Conservation (phyloP, 2,888 invertebrate species). For the Apomyelois bistriatella region DNA sequence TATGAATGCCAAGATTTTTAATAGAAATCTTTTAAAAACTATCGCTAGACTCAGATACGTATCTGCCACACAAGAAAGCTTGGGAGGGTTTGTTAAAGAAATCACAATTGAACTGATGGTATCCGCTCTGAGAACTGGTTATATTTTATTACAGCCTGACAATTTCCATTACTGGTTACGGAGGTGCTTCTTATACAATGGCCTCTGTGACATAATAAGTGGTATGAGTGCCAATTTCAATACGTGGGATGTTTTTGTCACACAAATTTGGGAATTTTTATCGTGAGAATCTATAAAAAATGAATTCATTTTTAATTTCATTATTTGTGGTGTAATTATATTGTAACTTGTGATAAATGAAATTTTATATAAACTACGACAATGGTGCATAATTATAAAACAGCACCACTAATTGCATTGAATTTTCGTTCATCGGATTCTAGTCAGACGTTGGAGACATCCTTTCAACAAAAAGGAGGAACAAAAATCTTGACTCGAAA, state of each 20-base stretch:
- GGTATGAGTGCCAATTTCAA: conserved; percentile 15
- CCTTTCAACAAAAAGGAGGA: too few species aligned
- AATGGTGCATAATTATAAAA: too few species aligned
- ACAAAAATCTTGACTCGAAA: too few species aligned
- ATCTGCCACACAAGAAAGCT: neutral
- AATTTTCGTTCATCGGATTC: too few species aligned
- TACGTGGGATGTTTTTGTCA: conserved; percentile 11
- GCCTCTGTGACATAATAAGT: conserved; percentile 18
- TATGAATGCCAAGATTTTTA: too few species aligned
- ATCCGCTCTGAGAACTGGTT: conserved; percentile 14
- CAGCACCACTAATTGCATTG: too few species aligned
- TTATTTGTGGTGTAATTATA: too few species aligned
- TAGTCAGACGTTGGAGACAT: too few species aligned
- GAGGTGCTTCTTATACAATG: conserved; percentile 12
- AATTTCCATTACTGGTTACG: conserved; percentile 13
- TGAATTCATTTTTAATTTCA: too few species aligned
- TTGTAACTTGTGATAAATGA: too few species aligned
- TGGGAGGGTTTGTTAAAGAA: neutral
- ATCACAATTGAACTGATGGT: neutral
- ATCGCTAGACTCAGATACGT: neutral
- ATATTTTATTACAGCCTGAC: conserved; percentile 7
- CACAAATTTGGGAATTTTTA: conserved; percentile 9
- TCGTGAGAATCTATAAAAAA: conserved; percentile 9
- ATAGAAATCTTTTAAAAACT: too few species aligned
- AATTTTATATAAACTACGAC: too few species aligned